Percentiles rank a stretch among this genome's conserved stretches.
These are phyloP conservation scores for Coptodon bakossiorum DNA, from an alignment of 2,113 vertebrate genomes.

Conservation along the genomic window DNA sequence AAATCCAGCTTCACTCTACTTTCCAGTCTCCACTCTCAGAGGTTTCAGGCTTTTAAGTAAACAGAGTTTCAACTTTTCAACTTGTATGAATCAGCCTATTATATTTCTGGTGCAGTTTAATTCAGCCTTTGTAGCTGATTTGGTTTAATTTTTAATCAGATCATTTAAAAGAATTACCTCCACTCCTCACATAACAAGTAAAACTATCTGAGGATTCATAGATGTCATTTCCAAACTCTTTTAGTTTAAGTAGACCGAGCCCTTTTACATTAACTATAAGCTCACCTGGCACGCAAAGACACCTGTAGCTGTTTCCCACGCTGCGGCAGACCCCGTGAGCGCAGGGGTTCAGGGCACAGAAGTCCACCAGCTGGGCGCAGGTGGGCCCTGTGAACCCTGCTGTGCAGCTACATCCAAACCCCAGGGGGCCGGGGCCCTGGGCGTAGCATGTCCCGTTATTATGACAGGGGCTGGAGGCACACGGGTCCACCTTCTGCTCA, in stretches of 20 bases:
- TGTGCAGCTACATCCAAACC: slow-evolving; percentile 83
- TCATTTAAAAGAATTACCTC: not conserved
- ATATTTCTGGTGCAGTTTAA: not conserved
- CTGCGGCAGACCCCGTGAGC: slow-evolving; percentile 93
- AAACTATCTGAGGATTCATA: not conserved
- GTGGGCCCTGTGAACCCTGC: slow-evolving; percentile 88
- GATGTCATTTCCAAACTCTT: not conserved
- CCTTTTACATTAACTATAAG: not conserved
- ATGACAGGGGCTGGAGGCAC: slow-evolving; percentile 84
- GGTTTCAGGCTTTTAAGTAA: not conserved
- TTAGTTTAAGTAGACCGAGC: not conserved
- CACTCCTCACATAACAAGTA: not conserved
- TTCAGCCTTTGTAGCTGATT: not conserved
- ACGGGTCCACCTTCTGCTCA: slow-evolving; percentile 87
- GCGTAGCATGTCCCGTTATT: slow-evolving; percentile 89
- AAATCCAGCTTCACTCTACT: not conserved
- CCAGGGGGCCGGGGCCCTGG: slow-evolving; percentile 69
- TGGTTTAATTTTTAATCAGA: not conserved
- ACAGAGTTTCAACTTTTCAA: not conserved
- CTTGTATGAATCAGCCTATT: not conserved
- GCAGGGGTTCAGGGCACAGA: slow-evolving; percentile 94
- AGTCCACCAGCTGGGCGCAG: slow-evolving; percentile 89
- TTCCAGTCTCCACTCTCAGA: not conserved
- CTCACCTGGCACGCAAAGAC: slow-evolving; percentile 91
- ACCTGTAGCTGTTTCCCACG: slow-evolving; percentile 93